These are phyloP conservation scores for Agonopterix subpropinquella DNA, from an alignment of 2,888 invertebrate genomes.

Conservation along the genomic window DNA sequence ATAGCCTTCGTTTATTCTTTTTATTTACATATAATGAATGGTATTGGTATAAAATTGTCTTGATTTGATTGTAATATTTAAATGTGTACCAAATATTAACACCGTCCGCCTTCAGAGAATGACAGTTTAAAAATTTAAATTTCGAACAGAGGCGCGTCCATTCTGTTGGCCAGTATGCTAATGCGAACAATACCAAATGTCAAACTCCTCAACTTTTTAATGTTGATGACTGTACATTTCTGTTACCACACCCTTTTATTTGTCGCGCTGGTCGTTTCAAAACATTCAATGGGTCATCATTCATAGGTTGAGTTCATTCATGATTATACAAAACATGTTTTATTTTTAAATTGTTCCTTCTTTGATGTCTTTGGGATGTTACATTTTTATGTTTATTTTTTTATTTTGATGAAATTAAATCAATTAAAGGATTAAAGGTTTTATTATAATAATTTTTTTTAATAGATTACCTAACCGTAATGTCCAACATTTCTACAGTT, in stretches of 20 bases:
- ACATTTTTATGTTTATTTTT: no score
- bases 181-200: slow-evolving; percentile 54
- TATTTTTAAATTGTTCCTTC: background rate
- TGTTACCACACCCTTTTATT: slow-evolving; percentile 54
- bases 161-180: slow-evolving; percentile 62
- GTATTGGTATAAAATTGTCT: background rate
- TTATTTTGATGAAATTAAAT: no score
- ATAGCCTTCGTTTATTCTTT: background rate
- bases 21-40: background rate
- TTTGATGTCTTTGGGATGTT: no score
- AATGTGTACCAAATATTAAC: no score
- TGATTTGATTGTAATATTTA: no score
- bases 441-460: no score
- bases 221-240: slow-evolving; percentile 65
- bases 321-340: slow-evolving; percentile 17
- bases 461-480: no score
- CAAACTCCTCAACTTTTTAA: slow-evolving; percentile 44
- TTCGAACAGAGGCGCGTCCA: slow-evolving; percentile 34
- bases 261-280: slow-evolving; percentile 31
- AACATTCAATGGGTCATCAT: slow-evolving; percentile 38
- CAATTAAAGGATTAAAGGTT: no score
- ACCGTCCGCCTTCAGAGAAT: slow-evolving; percentile 25
- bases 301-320: slow-evolving; percentile 20
- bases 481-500: no score
- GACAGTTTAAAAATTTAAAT: slow-evolving; percentile 53